Evolutionary conservation across 2,113 vertebrate species (phyloP).

Genomic region (Hirundichthys speculiger): DNA sequence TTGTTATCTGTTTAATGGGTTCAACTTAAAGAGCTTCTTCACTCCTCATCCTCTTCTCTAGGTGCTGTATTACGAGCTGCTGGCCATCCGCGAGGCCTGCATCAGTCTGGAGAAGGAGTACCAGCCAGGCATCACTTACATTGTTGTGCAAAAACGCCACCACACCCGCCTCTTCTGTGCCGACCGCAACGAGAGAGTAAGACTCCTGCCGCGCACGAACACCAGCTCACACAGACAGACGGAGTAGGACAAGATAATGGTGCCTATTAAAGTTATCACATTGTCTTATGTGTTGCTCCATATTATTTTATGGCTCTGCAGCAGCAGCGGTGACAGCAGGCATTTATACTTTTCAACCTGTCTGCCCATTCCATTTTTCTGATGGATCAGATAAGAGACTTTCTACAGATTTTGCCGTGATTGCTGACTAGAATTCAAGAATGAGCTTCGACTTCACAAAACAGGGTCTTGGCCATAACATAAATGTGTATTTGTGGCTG

Average conservation of each 20-base stretch:
- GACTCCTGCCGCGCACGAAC: constrained; percentile 16
- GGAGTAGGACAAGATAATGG: background rate
- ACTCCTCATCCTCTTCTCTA: constrained; percentile 40
- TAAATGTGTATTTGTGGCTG: no score
- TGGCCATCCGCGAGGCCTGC: constrained; percentile 98
- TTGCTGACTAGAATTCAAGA: no score
- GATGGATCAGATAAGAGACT: background rate
- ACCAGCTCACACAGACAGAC: background rate
- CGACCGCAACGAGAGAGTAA: constrained; percentile 98
- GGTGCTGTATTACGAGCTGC: constrained; percentile 98
- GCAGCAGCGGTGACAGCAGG: background rate
- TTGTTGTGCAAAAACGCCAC: constrained; percentile 98
- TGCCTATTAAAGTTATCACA: constrained; percentile 30
- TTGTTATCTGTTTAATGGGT: background rate
- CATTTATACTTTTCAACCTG: background rate
- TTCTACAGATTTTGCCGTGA: background rate
- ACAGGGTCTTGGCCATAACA: background rate
- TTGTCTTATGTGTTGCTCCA: constrained; percentile 15
- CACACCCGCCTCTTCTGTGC: constrained; percentile 99
- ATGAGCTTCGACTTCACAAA: no score
- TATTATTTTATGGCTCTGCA: background rate
- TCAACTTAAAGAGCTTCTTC: background rate
- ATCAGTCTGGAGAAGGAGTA: constrained; percentile 99
- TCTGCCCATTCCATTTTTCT: background rate
- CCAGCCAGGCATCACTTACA: constrained; percentile 99